phyloP scores from a whole-genome alignment of 2,113 vertebrate species.

The Tachysurus fulvidraco region DNA sequence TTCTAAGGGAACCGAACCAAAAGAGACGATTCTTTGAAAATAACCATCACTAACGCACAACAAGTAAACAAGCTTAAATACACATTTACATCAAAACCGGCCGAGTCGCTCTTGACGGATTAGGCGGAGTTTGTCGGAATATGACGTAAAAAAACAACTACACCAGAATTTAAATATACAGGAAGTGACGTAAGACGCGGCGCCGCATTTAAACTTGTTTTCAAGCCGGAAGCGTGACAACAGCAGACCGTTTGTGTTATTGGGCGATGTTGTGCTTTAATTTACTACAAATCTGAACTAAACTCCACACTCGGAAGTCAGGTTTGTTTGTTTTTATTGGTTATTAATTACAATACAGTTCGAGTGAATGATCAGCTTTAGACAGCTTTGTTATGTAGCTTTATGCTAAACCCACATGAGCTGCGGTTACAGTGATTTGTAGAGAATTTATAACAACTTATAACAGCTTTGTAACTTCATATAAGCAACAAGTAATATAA shows the following conservation, averaged over 20 bases:
- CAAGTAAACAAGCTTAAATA: too few relatives aligned
- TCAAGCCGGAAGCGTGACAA: conserved; percentile 34
- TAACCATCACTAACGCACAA: too few relatives aligned
- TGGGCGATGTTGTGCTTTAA: neutral
- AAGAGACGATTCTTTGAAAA: too few relatives aligned
- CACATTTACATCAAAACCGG: too few relatives aligned
- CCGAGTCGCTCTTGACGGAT: too few relatives aligned
- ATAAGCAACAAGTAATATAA: too few relatives aligned
- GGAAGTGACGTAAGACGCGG: conserved; percentile 59
- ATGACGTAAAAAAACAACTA: neutral
- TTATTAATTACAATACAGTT: neutral
- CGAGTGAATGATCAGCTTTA: neutral
- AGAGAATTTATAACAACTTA: too few relatives aligned
- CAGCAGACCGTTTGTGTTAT: conserved; percentile 16
- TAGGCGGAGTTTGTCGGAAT: neutral
- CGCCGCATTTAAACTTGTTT: conserved; percentile 58
- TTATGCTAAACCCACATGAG: neutral
- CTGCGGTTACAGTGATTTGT: neutral
- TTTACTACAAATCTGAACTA: neutral
- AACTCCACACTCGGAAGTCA: neutral
- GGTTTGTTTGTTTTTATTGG: neutral
- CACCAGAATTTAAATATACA: neutral
- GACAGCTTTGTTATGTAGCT: neutral
- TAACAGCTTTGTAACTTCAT: too few relatives aligned
- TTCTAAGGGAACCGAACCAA: too few relatives aligned